Base-by-base conservation (phyloP, 2,888 invertebrate genomes). In the Campoletis raptor region DNA sequence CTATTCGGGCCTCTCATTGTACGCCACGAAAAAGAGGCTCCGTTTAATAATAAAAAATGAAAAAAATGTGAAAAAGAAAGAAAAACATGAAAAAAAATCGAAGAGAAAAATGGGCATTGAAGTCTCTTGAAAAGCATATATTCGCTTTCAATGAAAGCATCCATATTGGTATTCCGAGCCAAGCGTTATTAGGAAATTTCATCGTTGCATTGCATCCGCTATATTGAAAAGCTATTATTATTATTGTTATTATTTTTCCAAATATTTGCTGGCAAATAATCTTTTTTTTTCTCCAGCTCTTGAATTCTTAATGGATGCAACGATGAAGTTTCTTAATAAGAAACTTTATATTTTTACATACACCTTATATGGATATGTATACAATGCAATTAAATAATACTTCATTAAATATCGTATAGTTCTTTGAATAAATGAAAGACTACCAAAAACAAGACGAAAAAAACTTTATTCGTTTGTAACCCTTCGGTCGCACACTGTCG, bases 141-240 rank as follows among this genome's bases (percentile, higher is more conserved):
- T 88, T 90, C 90, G 92, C 92, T 92, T 92, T 92, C 92, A 92
- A 89, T 92, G 92, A 92, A 92, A 92, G 92, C 92, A 91, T 90
- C 83, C 82, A 87, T 90, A 91, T 85, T 83, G 86, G 81, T 86
- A 84, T 84, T 83, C 73, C 86, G 74, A 86, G 85, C 85, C 85
- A 86, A 87, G 89, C 89, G 89, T 91, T 90, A 88, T 91, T 91
- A 89, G 88, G 87, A 88, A 91, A 91, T 89, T 88, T 89, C 90
- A 88, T 91, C 88, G 89, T 91, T 89, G 88, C 89, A 85, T 88
- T 91, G 89, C 90, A 89, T 89, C 85, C 84, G 79, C 42, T 52
- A 66, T 84, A 84, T 86, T 81, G 77, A 48, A 84, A 81, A 81
- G 77, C 79, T 67, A 24, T 42, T 52, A n/a, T 70, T 85, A 72